Conservation (phyloP, 1,140 invertebrate genomes). For the Hyles euphorbiae region DNA sequence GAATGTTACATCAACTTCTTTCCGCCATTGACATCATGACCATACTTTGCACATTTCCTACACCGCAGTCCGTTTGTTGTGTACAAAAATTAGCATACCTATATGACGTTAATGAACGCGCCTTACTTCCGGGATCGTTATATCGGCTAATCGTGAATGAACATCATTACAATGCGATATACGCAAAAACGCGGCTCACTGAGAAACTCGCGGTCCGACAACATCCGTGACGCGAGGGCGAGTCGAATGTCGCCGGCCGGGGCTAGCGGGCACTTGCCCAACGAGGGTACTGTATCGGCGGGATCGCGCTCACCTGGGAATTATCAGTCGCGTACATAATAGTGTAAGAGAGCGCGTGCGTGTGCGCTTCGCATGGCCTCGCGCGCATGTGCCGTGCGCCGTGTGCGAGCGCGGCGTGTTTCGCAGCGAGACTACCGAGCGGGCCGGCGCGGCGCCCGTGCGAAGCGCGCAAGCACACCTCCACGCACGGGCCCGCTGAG, state of each 20-base stretch:
- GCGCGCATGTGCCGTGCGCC: constrained; percentile 45
- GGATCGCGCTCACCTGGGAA: constrained; percentile 63
- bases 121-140: constrained; percentile 69
- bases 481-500: constrained; percentile 53
- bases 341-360: constrained; percentile 42
- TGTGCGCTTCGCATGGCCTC: constrained; percentile 46
- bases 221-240: constrained; percentile 23
- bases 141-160: constrained; percentile 56
- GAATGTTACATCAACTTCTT: neutral
- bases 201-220: constrained; percentile 26
- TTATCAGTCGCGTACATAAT: constrained; percentile 71
- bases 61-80: constrained; percentile 38
- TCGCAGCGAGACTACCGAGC: constrained; percentile 33
- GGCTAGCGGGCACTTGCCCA: constrained; percentile 14
- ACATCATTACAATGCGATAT: constrained; percentile 51
- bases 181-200: constrained; percentile 27
- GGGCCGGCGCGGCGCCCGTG: constrained; percentile 22
- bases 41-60: too few species aligned
- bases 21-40: too few species aligned
- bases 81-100: constrained; percentile 63
- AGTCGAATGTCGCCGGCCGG: constrained; percentile 2
- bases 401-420: constrained; percentile 36
- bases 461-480: constrained; percentile 47
- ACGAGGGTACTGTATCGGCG: constrained; percentile 16
- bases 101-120: constrained; percentile 65